Percentiles rank a stretch among this genome's conserved stretches.
Conservation (phyloP, 2,888 invertebrate species). For the Drosophila robusta region DNA sequence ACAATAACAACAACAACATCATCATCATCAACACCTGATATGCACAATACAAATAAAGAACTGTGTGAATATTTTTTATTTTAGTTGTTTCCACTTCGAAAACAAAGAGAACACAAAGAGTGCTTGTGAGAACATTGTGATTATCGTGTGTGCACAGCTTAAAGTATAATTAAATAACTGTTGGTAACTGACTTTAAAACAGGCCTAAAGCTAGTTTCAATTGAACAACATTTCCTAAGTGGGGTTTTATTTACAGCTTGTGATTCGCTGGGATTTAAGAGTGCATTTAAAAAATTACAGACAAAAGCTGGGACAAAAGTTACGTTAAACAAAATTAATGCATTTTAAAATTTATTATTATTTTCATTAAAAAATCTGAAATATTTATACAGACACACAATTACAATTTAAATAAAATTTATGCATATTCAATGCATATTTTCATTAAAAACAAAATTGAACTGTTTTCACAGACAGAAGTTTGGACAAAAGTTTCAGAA, state of each 20-base stretch:
- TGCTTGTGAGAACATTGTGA: slow-evolving; percentile 39
- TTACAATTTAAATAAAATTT: no score
- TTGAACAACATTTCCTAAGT: slow-evolving; percentile 4
- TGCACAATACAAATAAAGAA: slow-evolving; percentile 46
- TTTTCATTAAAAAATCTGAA: no score
- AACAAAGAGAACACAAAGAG: slow-evolving; percentile 27
- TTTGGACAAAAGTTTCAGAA: no score
- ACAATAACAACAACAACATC: slow-evolving; percentile 23
- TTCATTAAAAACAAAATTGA: no score
- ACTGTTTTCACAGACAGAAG: no score
- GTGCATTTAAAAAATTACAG: not conserved
- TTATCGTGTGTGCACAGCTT: slow-evolving; percentile 23
- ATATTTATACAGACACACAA: no score
- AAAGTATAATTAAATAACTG: slow-evolving; percentile 35
- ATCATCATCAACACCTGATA: slow-evolving; percentile 52
- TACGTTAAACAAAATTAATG: no score
- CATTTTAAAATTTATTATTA: no score
- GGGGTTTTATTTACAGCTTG: not conserved
- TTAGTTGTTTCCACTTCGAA: not conserved
- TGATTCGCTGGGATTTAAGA: not conserved
- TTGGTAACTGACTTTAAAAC: not conserved
- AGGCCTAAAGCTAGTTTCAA: slow-evolving; percentile 5
- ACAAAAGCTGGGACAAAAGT: no score
- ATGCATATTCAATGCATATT: no score
- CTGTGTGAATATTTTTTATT: slow-evolving; percentile 50